Evolutionary conservation across 2,113 vertebrate genomes (phyloP).

Genomic region (Platanista minor): DNA sequence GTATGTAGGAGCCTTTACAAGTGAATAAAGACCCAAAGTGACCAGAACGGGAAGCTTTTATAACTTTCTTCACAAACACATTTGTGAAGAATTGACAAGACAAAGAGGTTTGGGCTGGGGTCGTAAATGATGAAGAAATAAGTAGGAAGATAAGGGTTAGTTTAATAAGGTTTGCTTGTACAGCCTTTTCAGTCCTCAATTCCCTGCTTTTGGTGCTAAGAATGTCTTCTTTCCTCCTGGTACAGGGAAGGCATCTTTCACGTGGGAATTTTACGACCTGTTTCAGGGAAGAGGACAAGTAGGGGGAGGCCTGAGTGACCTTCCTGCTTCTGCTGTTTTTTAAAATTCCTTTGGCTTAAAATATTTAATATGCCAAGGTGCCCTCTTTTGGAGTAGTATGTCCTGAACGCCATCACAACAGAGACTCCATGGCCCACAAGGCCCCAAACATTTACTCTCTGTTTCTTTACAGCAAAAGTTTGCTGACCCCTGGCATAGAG

Average conservation of each 20-base stretch:
- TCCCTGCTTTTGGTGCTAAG: too few relatives aligned
- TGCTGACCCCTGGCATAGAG: neutral
- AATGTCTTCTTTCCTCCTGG: too few relatives aligned
- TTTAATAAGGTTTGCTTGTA: neutral
- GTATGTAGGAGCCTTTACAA: neutral
- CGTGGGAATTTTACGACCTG: neutral
- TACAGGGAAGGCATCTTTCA: too few relatives aligned
- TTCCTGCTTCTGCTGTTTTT: neutral
- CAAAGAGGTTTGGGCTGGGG: neutral
- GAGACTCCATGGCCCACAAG: neutral
- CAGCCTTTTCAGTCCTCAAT: too few relatives aligned
- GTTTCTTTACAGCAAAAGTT: neutral
- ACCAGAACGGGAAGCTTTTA: neutral
- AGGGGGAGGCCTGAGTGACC: too few relatives aligned
- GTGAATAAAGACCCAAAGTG: neutral
- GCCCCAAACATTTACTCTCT: neutral
- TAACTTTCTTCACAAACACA: neutral
- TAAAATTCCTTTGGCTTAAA: neutral
- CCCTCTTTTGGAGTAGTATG: neutral
- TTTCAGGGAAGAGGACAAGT: neutral
- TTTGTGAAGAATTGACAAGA: neutral
- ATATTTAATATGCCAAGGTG: neutral
- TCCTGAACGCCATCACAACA: neutral
- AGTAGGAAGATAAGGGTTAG: neutral
- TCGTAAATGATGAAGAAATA: neutral